Percentiles rank a stretch among this genome's conserved stretches.
phyloP scores from a whole-genome alignment of 2,888 invertebrate genomes.

The Tiliacea citrago region DNA sequence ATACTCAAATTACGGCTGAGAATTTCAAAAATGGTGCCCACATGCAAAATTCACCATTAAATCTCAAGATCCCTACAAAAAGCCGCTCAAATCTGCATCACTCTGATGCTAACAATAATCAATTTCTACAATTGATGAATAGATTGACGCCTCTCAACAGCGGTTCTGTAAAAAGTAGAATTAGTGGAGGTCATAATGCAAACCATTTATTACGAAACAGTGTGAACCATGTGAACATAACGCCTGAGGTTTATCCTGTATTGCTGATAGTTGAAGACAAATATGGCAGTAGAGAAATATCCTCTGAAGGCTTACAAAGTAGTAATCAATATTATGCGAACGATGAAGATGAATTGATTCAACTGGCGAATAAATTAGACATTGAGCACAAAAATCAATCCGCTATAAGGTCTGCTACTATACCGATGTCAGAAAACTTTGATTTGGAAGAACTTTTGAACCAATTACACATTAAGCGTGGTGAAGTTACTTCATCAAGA shows the following conservation, averaged over 20 bases:
- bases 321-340: neutral
- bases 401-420: neutral
- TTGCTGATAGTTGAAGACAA: neutral
- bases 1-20: neutral
- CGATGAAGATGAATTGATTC: neutral
- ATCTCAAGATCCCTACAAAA: neutral
- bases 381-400: neutral
- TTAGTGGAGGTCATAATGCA: neutral
- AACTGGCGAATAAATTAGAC: neutral
- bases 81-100: neutral
- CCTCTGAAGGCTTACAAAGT: neutral
- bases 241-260: conserved; percentile 34
- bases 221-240: conserved; percentile 2
- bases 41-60: neutral
- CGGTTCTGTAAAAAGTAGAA: conserved; percentile 15
- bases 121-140: neutral
- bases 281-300: neutral
- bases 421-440: conserved; percentile 5
- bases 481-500: neutral
- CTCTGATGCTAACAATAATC: neutral
- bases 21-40: neutral
- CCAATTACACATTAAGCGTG: neutral
- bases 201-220: neutral
- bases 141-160: neutral
- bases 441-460: neutral